These are phyloP conservation scores for Sebastes kiyomatsui DNA, from an alignment of 2,797 vertebrate species.

Conservation along the genomic window DNA sequence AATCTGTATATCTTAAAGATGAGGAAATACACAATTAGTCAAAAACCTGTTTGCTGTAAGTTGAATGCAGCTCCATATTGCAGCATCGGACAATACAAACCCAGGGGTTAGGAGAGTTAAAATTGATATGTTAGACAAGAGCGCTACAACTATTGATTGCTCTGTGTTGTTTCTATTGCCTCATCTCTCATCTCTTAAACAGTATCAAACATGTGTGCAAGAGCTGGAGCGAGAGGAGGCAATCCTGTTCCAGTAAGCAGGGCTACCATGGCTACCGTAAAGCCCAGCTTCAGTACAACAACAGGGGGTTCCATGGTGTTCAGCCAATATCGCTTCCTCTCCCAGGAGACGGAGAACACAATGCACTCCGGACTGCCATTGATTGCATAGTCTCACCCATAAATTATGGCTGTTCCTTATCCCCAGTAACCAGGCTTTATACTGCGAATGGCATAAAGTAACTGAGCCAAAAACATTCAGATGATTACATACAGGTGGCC, in stretches of 20 bases:
- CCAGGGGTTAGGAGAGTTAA: slow-evolving; percentile 22
- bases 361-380: slow-evolving; percentile 67
- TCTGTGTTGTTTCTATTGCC: slow-evolving; percentile 36
- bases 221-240: slow-evolving; percentile 28
- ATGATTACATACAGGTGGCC: slow-evolving; percentile 20
- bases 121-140: slow-evolving; percentile 37
- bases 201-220: slow-evolving; percentile 39
- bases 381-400: slow-evolving; percentile 63
- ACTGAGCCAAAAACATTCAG: slow-evolving; percentile 18
- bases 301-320: slow-evolving; percentile 60
- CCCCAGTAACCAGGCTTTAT: slow-evolving; percentile 23
- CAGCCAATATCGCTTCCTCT: slow-evolving; percentile 74
- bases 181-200: slow-evolving; percentile 56
- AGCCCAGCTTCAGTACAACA: slow-evolving; percentile 61
- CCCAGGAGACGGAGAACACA: slow-evolving; percentile 74
- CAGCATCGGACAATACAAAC: slow-evolving; percentile 16
- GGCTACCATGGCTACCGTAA: slow-evolving; percentile 75
- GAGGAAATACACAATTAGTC: neutral
- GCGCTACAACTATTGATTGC: slow-evolving; percentile 36
- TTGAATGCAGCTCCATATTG: slow-evolving; percentile 22
- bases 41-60: slow-evolving; percentile 19
- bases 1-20: neutral
- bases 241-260: slow-evolving; percentile 54
- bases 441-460: slow-evolving; percentile 20
- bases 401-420: slow-evolving; percentile 62